phyloP scores from a whole-genome alignment of 2,113 vertebrate species.

The Tylochromis polylepis region DNA sequence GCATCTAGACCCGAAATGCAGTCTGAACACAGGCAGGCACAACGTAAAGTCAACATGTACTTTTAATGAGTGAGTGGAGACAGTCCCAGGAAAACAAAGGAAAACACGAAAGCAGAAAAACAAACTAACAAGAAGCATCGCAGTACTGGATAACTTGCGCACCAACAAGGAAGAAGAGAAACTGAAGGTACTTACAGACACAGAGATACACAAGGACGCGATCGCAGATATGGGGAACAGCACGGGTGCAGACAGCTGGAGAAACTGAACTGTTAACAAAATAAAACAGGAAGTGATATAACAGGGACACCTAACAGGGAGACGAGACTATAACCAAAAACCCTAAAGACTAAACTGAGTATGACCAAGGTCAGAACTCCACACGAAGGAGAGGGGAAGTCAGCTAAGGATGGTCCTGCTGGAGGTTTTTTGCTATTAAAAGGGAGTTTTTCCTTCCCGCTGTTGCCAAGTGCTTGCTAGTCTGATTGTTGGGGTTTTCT shows the following conservation, averaged over 20 bases:
- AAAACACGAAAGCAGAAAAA: not conserved
- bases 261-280: not conserved
- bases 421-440: not conserved
- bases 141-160: not conserved
- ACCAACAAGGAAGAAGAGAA: not conserved
- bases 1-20: not conserved
- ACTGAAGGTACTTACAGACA: no score
- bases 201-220: not conserved
- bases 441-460: not conserved
- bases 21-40: not conserved
- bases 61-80: not conserved
- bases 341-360: not conserved
- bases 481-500: not conserved
- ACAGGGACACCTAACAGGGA: not conserved
- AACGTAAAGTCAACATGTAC: not conserved
- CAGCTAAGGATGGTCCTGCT: not conserved
- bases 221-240: no score
- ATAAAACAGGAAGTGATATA: not conserved
- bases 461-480: not conserved
- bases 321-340: not conserved
- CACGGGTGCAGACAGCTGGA: not conserved
- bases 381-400: not conserved
- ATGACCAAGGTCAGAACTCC: not conserved
- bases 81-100: not conserved
- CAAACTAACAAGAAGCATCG: not conserved